Base-by-base conservation (phyloP, 2,888 invertebrate species). In the Temnothorax ravouxi region DNA sequence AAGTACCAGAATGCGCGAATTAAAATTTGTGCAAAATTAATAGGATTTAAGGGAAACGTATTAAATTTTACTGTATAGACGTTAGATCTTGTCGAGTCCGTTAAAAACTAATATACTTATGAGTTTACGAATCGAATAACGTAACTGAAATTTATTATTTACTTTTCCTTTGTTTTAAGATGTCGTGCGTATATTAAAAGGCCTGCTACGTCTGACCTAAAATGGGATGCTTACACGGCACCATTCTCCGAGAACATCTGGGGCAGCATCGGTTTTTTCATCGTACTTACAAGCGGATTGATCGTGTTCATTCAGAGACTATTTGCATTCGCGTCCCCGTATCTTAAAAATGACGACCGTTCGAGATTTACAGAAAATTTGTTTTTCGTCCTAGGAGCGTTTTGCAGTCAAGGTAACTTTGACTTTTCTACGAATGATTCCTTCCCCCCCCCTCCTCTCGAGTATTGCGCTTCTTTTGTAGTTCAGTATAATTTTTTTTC, bases 221-320 rank as follows among this genome's bases (percentile, higher is more conserved):
- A 94, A 72, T 95, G 95, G 95, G 79, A 91, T 34, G 93, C 93
- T 9, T 95, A 94, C 54, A 86, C 91, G 9, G 92, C 92, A 6
- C 94, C 95, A 2, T 94, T 95, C 82, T 85, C 92, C 5, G 56
- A n/a, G 0, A 91, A 89, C 47, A 93, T 94, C 64, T 95, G 95
- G 95, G 82, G 88, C 62, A 85, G 92, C 1, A 75, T 94, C 11
- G 86, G 86, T 1, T n/a, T 92, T 15, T 67, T 93, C 18, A 92
- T 94, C 25, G 1, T 91, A 18, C 61, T 94, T 1, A 88, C 91
- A 0, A 92, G 92, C 38, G 64, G 82, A 0, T 82, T 90, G 2
- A 94, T 94, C 34, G 64, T 88, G 8, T 25, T 90, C 0, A 91
- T 92, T 13, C 79, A 50, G 15, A 61, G 41, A 47, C 2, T 41